These are phyloP conservation scores for Papilio xuthus DNA, from an alignment of 1,140 invertebrate genomes.

Conservation along the genomic window DNA sequence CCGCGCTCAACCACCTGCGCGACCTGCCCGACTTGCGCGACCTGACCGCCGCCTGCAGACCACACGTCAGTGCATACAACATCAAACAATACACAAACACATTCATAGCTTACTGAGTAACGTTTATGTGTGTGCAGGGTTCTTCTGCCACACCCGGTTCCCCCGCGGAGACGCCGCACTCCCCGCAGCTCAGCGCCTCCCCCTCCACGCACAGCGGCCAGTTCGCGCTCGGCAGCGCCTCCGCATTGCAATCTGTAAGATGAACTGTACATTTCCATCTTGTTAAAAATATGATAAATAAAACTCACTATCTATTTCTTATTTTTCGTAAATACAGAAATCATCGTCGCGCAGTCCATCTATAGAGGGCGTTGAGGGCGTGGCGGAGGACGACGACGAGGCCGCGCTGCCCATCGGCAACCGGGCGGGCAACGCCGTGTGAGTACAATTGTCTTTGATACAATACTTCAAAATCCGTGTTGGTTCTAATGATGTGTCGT, in stretches of 20 bases:
- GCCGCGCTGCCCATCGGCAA: slow-evolving; percentile 53
- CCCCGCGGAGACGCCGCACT: not conserved
- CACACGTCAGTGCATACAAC: slow-evolving; percentile 44
- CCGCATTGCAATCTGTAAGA: slow-evolving; percentile 51
- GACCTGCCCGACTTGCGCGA: slow-evolving; percentile 86
- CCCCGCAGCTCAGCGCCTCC: slow-evolving; percentile 54
- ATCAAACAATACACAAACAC: not conserved
- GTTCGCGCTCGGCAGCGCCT: slow-evolving; percentile 47
- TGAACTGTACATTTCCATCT: slow-evolving; percentile 9
- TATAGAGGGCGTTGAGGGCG: slow-evolving; percentile 58
- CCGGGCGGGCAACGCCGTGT: slow-evolving; percentile 66
- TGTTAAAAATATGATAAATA: not conserved
- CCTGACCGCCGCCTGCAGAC: slow-evolving; percentile 39
- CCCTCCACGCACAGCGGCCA: slow-evolving; percentile 51
- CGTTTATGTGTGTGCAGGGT: not conserved
- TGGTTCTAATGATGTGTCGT: not conserved
- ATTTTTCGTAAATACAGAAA: slow-evolving; percentile 48
- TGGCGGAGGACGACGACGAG: slow-evolving; percentile 53
- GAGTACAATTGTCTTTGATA: slow-evolving; percentile 42
- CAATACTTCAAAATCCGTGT: not conserved
- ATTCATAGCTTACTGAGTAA: not conserved
- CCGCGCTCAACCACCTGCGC: slow-evolving; percentile 93
- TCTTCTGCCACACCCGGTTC: not conserved
- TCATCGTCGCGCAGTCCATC: slow-evolving; percentile 62
- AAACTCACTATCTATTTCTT: not conserved